Evolutionary conservation across 2,888 invertebrate genomes (phyloP), one percentile per base, ranked within the genome.

Genomic region (Tupiocoris notatus): DNA sequence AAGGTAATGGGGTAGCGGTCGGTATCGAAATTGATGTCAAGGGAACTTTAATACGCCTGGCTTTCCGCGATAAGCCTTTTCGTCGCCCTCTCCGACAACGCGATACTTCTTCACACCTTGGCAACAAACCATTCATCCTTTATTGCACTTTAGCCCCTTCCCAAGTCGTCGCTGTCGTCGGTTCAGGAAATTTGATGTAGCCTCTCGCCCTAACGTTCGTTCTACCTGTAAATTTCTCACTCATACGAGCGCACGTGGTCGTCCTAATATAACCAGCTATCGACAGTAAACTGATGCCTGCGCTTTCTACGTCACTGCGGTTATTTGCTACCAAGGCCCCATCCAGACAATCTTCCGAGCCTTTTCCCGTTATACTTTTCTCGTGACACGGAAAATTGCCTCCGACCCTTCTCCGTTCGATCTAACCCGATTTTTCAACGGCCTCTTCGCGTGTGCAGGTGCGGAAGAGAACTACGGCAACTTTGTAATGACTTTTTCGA

Each of bases 321-420:
- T 39, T 24, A 65, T 65, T 65, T 39, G 25, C 39, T 24, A 16
- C 23, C n/a, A 18, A n/a, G 23, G 61, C 23, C 23, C 39, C 65
- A 39, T 39, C 39, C 39, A 39, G 12, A 39, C 39, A 39, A 39
- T 39, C 65, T 65, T 65, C n/a, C 25, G 39, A 17, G 20, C 65
- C 6, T 39, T 39, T 39, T 39, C 12, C 65, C 39, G 65, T 65
- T 65, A 65, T 65, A 65, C 65, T 65, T 65, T 39, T 39, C 20
- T 18, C 39, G 39, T 65, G 65, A 65, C 65, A 65, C 65, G 65
- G 65, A 65, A 65, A 65, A 65, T 65, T 65, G 20, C 65, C 65
- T 65, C 12, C 39, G 39, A 65, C 18, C n/a, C 17, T 24, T 25
- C 25, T 39, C 6, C 6, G 39, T 3, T 39, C 6, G 3, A 39